Percentiles rank a stretch among this genome's conserved stretches.
phyloP scores from a whole-genome alignment of 2,113 vertebrate species.

The Myiopsitta monachus region DNA sequence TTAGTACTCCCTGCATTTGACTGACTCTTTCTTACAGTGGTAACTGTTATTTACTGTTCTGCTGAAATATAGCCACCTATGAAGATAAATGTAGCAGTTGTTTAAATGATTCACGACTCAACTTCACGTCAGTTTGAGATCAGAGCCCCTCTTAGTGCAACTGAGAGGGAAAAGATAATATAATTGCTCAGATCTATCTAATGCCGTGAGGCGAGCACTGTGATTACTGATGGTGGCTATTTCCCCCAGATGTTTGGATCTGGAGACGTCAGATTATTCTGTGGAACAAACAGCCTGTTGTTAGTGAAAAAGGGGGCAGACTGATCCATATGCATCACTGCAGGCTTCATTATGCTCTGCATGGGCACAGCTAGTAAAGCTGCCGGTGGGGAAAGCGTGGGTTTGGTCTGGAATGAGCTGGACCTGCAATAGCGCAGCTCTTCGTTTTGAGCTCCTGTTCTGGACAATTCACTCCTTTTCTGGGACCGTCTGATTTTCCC shows the following conservation, averaged over 20 bases:
- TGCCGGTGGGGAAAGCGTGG: neutral
- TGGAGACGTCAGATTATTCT: neutral
- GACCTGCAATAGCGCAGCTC: accelerated
- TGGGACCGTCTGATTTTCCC: neutral
- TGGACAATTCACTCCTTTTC: accelerated
- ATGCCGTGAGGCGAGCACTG: neutral
- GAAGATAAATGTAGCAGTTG: conserved; percentile 28
- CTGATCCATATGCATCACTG: accelerated
- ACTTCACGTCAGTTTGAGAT: neutral
- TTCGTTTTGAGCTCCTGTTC: accelerated
- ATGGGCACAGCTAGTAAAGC: neutral
- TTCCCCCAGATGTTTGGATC: neutral
- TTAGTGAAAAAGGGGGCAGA: neutral
- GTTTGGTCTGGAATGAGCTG: neutral
- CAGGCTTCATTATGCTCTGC: neutral
- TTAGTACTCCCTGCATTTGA: neutral
- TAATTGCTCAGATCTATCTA: neutral
- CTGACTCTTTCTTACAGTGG: neutral
- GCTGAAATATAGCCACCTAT: conserved; percentile 10
- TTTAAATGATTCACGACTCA: neutral
- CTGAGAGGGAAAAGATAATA: neutral
- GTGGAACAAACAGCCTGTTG: neutral
- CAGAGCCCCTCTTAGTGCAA: neutral
- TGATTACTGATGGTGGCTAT: neutral
- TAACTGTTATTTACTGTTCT: conserved; percentile 23